Base-by-base conservation (phyloP, 2,888 invertebrate species). In the Chirona hameri region DNA sequence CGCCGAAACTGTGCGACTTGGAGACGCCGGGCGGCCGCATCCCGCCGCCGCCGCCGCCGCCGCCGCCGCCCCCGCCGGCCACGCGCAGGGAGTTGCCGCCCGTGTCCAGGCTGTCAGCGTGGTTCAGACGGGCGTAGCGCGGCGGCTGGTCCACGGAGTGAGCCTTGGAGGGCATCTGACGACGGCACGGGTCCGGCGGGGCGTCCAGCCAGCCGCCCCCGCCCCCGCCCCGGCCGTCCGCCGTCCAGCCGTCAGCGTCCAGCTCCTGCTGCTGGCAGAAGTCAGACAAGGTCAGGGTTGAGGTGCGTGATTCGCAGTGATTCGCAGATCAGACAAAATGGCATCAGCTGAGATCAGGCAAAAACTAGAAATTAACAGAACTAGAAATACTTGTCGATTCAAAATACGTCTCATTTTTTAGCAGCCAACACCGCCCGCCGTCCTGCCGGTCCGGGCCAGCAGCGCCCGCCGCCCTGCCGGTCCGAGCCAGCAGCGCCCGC, bases 1-100 rank as follows among this genome's bases (percentile, higher is more conserved):
- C 96, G 21, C 95, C 95, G 87, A 96, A 97, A 88, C 95, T 96
- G 89, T 94, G 95, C 82, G 95, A 94, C 88, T 95, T 95, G 81
- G 93, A 93, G 79, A 93, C 92, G 27, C 91, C 91, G 18, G 89
- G 89, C 55, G 90, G 87, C 55, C 89, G 85, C 76, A 39, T 39
- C 18, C 57, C 57, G 69, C 69, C 69, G 29, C 27, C 69, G 69
- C 29, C 27, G 29, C 46, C 27, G 21, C 24, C n/a, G 65, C 24
- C 65, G 24, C 24, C n/a, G 21, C 14, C n/a, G 65, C 69, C n/a
- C 15, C n/a, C 72, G 39, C 14, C 31, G 39, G 72, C 52, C n/a
- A n/a, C 48, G 14, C 48, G 48, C 52, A 48, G 48, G n/a, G 27
- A 14, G 79, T 48, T 39, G 27, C 27, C 27, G 48, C 48, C 27